Evolutionary conservation across 2,888 invertebrate species (phyloP).

Genomic region (Polydrusus cervinus): DNA sequence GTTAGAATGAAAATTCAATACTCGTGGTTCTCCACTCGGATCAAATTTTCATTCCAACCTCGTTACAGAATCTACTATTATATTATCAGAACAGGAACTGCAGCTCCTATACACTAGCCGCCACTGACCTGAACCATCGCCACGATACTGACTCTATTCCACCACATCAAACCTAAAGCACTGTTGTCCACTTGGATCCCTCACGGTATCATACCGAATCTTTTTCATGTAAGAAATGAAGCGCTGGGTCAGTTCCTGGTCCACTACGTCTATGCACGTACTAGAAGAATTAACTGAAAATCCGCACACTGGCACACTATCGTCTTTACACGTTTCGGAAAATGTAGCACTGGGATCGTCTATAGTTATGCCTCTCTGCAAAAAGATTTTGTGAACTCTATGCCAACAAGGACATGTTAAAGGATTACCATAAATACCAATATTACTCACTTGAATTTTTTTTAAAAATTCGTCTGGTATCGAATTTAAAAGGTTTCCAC

Average conservation of each 20-base stretch:
- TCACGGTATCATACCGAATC: background rate
- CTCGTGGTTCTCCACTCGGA: too few relatives aligned
- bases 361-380: background rate
- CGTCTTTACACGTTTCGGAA: background rate
- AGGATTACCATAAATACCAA: constrained; percentile 18
- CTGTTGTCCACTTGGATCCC: background rate
- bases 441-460: background rate
- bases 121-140: too few relatives aligned
- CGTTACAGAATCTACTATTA: too few relatives aligned
- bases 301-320: constrained; percentile 5
- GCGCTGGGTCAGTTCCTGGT: background rate
- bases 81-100: too few relatives aligned
- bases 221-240: constrained; percentile 1
- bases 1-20: too few relatives aligned
- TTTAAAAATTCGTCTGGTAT: constrained; percentile 11
- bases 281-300: background rate
- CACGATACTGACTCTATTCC: too few relatives aligned
- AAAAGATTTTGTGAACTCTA: background rate
- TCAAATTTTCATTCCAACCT: too few relatives aligned
- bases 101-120: too few relatives aligned
- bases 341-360: background rate
- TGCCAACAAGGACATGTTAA: constrained; percentile 15
- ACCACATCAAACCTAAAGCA: constrained; percentile 3
- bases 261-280: background rate
- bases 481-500: constrained; percentile 15